A percentile compares a stretch with the other conserved stretches of the same genome.
Evolutionary conservation across 2,113 vertebrate genomes (phyloP).

Genomic region (Varanus komodoensis): DNA sequence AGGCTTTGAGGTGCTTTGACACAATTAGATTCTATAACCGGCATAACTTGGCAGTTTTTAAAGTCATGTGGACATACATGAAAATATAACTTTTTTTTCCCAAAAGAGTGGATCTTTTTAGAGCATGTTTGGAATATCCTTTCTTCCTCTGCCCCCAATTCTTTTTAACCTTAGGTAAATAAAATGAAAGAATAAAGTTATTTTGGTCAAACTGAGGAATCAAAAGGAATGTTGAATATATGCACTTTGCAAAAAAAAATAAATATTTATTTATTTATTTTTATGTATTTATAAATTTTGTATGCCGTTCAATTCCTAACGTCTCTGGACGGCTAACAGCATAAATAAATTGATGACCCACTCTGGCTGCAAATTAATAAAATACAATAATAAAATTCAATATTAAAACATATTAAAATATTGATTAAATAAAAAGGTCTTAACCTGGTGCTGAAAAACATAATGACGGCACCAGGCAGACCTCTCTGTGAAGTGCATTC

Average conservation of each 20-base stretch:
- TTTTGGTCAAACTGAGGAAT: background rate
- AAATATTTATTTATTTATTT: no score
- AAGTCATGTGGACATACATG: background rate
- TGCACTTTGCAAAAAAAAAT: background rate
- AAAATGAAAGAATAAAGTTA: background rate
- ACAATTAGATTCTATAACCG: slow-evolving; percentile 14
- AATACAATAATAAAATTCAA: no score
- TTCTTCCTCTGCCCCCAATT: background rate
- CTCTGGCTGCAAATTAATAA: no score
- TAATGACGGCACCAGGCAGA: no score
- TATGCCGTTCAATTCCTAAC: no score
- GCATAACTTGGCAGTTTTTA: background rate
- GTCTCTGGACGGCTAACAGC: no score
- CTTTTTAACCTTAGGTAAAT: background rate
- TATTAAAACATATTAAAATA: no score
- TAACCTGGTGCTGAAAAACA: no score
- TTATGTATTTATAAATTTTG: no score
- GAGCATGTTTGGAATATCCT: background rate
- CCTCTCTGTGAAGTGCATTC: no score
- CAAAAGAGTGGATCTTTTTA: background rate
- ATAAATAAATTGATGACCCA: no score
- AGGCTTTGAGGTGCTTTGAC: slow-evolving; percentile 5
- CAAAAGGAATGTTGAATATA: background rate
- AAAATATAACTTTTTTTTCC: background rate
- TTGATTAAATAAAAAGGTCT: no score